A percentile compares a stretch with the other conserved stretches of the same genome.
Conservation (phyloP, 2,113 vertebrate genomes). For the Protobothrops mucrosquamatus region DNA sequence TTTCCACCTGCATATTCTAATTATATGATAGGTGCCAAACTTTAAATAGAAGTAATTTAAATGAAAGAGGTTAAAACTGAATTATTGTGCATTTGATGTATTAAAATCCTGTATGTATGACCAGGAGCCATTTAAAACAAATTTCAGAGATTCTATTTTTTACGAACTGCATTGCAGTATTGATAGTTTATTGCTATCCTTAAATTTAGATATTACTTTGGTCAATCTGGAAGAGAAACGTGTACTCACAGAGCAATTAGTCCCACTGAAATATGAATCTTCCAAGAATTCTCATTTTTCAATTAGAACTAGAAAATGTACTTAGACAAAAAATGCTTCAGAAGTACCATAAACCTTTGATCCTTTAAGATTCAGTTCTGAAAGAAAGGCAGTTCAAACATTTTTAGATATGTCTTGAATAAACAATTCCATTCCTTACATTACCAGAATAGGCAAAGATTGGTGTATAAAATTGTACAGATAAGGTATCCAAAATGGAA, state of each 20-base stretch:
- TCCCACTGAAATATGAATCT: slow-evolving; percentile 20
- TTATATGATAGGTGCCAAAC: slow-evolving; percentile 33
- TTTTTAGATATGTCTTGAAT: slow-evolving; percentile 18
- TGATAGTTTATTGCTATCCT: slow-evolving; percentile 21
- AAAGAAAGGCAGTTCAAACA: slow-evolving; percentile 8
- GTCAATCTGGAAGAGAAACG: slow-evolving; percentile 1
- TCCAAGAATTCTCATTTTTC: slow-evolving; percentile 29
- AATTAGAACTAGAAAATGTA: slow-evolving; percentile 27
- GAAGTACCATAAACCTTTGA: slow-evolving; percentile 31
- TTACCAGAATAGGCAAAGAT: background rate
- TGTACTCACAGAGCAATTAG: slow-evolving; percentile 1
- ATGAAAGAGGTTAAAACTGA: slow-evolving; percentile 18
- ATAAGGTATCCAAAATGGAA: background rate
- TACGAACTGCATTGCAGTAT: background rate
- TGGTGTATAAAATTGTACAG: background rate
- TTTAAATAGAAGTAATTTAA: slow-evolving; percentile 36
- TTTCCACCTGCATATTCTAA: slow-evolving; percentile 55
- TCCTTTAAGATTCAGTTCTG: background rate
- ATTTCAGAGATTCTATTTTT: slow-evolving; percentile 5
- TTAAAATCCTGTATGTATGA: background rate
- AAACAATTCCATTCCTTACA: background rate
- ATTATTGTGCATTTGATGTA: background rate
- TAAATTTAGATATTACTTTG: slow-evolving; percentile 28
- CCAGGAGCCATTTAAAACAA: background rate
- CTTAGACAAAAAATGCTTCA: slow-evolving; percentile 38